Conservation (phyloP, 1,140 invertebrate species). For the Spodoptera frugiperda region DNA sequence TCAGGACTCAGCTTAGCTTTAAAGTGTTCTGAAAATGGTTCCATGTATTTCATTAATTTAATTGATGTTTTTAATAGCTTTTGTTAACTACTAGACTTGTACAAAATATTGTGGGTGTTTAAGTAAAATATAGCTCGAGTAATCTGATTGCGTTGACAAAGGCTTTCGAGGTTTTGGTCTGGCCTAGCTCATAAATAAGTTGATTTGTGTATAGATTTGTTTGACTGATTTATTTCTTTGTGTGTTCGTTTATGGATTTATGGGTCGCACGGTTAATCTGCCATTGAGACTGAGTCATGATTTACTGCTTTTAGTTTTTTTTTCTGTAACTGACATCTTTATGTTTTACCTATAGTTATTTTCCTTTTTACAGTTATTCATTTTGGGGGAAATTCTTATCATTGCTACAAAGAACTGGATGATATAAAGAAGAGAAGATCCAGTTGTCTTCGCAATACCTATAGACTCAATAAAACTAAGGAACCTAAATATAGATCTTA, state of each 20-base stretch:
- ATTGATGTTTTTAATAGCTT: slow-evolving; percentile 29
- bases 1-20: slow-evolving; percentile 39
- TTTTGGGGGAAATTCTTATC: background rate
- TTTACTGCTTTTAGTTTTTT: background rate
- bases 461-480: background rate
- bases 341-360: background rate
- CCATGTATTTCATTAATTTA: slow-evolving; percentile 34
- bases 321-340: background rate
- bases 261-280: slow-evolving; percentile 14
- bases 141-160: background rate
- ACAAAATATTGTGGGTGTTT: slow-evolving; percentile 1
- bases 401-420: background rate
- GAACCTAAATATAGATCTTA: slow-evolving; percentile 11
- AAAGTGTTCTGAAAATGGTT: slow-evolving; percentile 31
- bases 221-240: slow-evolving; percentile 14
- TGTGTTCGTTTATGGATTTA: slow-evolving; percentile 5
- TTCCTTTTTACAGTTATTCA: background rate
- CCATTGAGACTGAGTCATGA: slow-evolving; percentile 3
- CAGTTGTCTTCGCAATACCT: background rate
- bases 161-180: background rate
- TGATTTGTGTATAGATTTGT: slow-evolving; percentile 26
- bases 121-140: slow-evolving; percentile 12
- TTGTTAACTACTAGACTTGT: slow-evolving; percentile 16
- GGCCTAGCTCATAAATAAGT: background rate
- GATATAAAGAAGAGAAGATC: background rate